Evolutionary conservation across 2,888 invertebrate genomes (phyloP), one percentile per base, ranked within the genome.

Genomic region (Caenorhabditis sinica): DNA sequence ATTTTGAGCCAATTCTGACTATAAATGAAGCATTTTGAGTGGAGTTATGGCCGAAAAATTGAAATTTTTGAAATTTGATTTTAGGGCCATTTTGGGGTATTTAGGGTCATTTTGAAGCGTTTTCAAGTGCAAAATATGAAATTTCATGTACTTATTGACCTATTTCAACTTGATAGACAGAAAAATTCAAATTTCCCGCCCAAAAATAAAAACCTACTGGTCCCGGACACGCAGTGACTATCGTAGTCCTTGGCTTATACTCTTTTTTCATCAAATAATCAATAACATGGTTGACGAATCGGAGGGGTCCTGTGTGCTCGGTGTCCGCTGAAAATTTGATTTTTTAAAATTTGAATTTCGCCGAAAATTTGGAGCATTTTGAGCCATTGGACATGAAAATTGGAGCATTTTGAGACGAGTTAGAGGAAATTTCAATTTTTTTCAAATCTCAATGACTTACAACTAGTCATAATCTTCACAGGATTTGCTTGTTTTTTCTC

Each of bases 181-280:
- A 33, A 6, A 6, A 40, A 13, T 40, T 40, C 45, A 4, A 8
- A 45, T 45, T 45, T 45, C 3, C 17, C 33, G 33, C 33, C 33
- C 33, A 36, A 13, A 49, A 13, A 13, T 8, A 17, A 13, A 43
- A 45, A 51, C 61, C 25, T 6, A 86, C 83, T 36, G 82, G 74
- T 49, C 86, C 86, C 1, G 84, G 83, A 66, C 74, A 77, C 11
- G 83, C 85, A 20, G 80, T 83, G 20, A 86, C 84, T 20, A 86
- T 15, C 0, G 82, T 82, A 6, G 84, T 86, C 63, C 69, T 76
- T 13, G 86, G 77, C 33, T 65, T 73, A 11, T 76, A 53, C 40
- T 81, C 81, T 17, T 74, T 75, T 40, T 77, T 76, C 58, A 61
- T 81, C 53, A 85, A 25, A 69, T 73, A 81, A n/a, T 81, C 81